Evolutionary conservation across 2,888 invertebrate species (phyloP).

Genomic region (Oasisia sp.): DNA sequence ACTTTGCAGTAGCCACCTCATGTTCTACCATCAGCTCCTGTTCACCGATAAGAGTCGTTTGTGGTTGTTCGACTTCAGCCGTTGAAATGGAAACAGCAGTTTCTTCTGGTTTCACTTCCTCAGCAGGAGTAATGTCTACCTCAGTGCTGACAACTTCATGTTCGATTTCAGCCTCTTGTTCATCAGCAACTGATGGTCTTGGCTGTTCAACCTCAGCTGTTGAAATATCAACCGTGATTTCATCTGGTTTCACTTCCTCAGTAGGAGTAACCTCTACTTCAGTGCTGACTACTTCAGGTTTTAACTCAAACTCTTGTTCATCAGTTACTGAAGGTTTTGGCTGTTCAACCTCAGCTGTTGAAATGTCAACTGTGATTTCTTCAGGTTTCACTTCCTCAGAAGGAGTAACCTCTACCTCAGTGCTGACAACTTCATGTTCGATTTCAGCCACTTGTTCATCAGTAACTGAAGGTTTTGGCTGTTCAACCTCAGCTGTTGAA

Average conservation of each 20-base stretch:
- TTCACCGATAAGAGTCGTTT: neutral
- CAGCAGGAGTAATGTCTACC: neutral
- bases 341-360: neutral
- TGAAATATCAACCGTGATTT: neutral
- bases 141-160: neutral
- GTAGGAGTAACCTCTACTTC: neutral
- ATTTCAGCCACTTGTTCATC: neutral
- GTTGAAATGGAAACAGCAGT: neutral
- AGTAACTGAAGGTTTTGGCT: neutral
- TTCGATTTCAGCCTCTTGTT: neutral
- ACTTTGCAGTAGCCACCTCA: neutral
- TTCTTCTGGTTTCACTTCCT: conserved; percentile 17
- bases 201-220: neutral
- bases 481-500: neutral
- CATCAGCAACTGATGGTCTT: neutral
- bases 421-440: neutral
- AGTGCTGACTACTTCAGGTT: neutral
- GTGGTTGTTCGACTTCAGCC: neutral
- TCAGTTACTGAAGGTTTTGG: neutral
- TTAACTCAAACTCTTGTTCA: neutral
- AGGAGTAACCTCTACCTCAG: neutral
- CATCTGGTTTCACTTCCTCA: neutral
- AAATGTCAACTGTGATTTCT: neutral
- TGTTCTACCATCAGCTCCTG: neutral
- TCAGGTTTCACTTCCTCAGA: neutral